Percentiles rank a stretch among this genome's conserved stretches.
phyloP scores from a whole-genome alignment of 2,797 vertebrate species.

The Sebastes oblongus region DNA sequence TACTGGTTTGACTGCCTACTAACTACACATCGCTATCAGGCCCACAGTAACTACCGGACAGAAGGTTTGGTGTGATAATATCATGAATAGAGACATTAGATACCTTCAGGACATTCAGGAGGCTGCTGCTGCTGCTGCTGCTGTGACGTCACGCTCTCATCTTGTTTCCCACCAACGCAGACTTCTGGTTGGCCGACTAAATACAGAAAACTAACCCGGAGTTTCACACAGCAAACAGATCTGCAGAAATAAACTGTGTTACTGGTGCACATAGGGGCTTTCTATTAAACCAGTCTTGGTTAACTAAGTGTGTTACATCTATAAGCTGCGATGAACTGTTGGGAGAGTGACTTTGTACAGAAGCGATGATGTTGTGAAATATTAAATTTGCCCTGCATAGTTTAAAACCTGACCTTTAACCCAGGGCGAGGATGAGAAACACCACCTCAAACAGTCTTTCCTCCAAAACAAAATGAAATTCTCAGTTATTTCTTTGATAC shows the following conservation, averaged over 20 bases:
- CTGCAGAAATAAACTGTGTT: not conserved
- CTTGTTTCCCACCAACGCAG: not conserved
- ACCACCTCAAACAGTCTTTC: no score
- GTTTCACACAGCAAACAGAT: not conserved
- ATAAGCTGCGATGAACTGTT: no score
- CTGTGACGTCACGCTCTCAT: conserved; percentile 50
- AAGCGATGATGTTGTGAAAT: no score
- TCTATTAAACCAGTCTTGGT: not conserved
- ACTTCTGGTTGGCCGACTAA: conserved; percentile 40
- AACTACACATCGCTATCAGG: not conserved
- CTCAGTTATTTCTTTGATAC: no score
- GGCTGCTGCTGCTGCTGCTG: not conserved
- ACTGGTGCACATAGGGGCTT: not conserved
- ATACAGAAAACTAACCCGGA: conserved; percentile 40
- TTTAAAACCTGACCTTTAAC: no score
- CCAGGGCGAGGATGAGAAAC: no score
- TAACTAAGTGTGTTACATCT: no score
- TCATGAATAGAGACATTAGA: not conserved
- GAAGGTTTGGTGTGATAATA: accelerated
- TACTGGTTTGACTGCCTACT: no score
- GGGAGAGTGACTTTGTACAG: no score
- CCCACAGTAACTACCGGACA: accelerated
- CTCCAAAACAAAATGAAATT: no score
- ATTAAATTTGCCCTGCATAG: no score
- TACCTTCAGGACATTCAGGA: conserved; percentile 43